A percentile compares a stretch with the other conserved stretches of the same genome.
Conservation (phyloP, 2,888 invertebrate genomes). For the Acrocyrtus sp. region DNA sequence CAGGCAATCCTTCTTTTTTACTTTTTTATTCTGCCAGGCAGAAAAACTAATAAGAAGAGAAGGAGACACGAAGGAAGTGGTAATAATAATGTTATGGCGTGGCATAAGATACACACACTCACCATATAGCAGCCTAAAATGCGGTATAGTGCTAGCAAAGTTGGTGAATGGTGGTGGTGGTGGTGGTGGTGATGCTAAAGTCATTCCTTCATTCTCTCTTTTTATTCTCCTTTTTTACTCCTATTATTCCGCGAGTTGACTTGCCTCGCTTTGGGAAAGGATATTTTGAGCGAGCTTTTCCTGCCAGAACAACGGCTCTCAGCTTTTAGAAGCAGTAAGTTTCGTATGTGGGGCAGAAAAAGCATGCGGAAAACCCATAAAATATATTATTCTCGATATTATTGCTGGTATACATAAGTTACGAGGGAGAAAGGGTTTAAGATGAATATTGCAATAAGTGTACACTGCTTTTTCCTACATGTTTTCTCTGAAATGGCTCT, state of each 20-base stretch:
- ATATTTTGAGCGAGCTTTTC: too few relatives aligned
- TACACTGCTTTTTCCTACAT: too few relatives aligned
- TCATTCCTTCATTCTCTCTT: constrained; percentile 40
- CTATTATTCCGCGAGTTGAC: constrained; percentile 27
- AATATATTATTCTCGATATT: too few relatives aligned
- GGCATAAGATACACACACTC: not conserved
- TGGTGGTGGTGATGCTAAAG: constrained; percentile 17
- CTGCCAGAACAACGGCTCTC: too few relatives aligned
- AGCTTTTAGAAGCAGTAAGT: too few relatives aligned
- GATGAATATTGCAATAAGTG: too few relatives aligned
- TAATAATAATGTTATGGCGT: constrained; percentile 10
- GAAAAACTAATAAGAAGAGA: constrained; percentile 13
- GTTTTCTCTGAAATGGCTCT: too few relatives aligned
- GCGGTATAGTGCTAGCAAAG: not conserved
- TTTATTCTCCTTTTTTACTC: constrained; percentile 6
- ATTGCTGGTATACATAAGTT: too few relatives aligned
- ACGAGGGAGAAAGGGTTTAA: too few relatives aligned
- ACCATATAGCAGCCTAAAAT: too few relatives aligned
- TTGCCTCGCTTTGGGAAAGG: too few relatives aligned
- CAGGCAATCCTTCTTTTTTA: constrained; percentile 46
- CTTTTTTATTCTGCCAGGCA: constrained; percentile 24
- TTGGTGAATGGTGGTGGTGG: constrained; percentile 4
- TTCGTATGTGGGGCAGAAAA: too few relatives aligned
- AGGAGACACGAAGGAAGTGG: not conserved
- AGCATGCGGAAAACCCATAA: constrained; percentile 35